Conservation (phyloP, 2,797 vertebrate genomes). For the Salmo trutta region DNA sequence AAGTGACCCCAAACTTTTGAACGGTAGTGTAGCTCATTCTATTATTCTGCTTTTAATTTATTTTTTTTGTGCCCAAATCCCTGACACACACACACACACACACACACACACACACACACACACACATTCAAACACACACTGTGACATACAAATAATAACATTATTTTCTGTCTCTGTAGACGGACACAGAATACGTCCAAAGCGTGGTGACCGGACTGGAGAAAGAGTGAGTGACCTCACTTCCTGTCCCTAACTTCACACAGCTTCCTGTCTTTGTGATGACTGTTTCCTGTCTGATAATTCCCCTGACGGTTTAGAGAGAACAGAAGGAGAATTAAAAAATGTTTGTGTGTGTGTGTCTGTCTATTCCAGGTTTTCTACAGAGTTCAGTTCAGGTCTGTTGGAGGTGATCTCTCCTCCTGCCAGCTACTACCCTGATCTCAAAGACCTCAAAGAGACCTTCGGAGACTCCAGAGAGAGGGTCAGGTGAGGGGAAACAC, state of each 20-base stretch:
- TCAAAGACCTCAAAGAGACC: slow-evolving; percentile 93
- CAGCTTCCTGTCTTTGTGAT: slow-evolving; percentile 1
- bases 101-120: not conserved
- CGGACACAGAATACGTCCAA: slow-evolving; percentile 89
- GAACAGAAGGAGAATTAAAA: not conserved
- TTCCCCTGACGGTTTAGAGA: not conserved
- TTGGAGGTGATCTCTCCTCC: slow-evolving; percentile 97
- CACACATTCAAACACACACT: not conserved
- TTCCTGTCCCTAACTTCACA: not conserved
- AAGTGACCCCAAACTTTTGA: too few species aligned
- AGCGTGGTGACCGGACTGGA: slow-evolving; percentile 88
- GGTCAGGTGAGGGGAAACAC: slow-evolving; percentile 81
- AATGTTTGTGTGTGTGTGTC: not conserved
- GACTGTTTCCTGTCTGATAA: not conserved
- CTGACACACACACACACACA: too few species aligned
- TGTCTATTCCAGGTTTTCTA: slow-evolving; percentile 83
- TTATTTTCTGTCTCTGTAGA: slow-evolving; percentile 70
- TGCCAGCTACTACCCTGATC: slow-evolving; percentile 90
- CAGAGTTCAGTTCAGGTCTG: slow-evolving; percentile 91
- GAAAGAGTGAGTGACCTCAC: slow-evolving; percentile 86
- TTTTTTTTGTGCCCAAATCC: too few species aligned
- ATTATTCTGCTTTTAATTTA: too few species aligned
- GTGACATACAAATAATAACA: too few species aligned
- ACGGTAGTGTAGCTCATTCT: too few species aligned
- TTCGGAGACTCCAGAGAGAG: slow-evolving; percentile 97